Conservation (phyloP, 2,113 vertebrate genomes). For the human region GRCh38 chr9:132457501-132458000, state of each 20-base stretch:
- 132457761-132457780: slow-evolving; percentile 63
- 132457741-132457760: slow-evolving; percentile 79
- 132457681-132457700: slow-evolving; percentile 85
- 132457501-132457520: slow-evolving; percentile 88
- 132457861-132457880: not conserved
- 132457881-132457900: not conserved
- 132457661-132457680: slow-evolving; percentile 82
- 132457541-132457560: slow-evolving; percentile 89
- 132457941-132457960: not conserved
- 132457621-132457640: slow-evolving; percentile 85
- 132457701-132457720: slow-evolving; percentile 70
- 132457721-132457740: slow-evolving; percentile 85
- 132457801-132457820: not conserved
- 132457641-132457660: slow-evolving; percentile 89
- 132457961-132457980: not conserved
- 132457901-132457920: not conserved
- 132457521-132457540: slow-evolving; percentile 90
- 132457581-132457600: slow-evolving; percentile 88
- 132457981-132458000: slow-evolving; percentile 16
- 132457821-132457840: not conserved
- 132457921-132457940: not conserved
- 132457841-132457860: not conserved
- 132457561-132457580: slow-evolving; percentile 87
- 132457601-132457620: slow-evolving; percentile 81
- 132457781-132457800: slow-evolving; percentile 50